Base-by-base conservation (phyloP, 1,140 invertebrate genomes). In the Drosophila lowei region DNA sequence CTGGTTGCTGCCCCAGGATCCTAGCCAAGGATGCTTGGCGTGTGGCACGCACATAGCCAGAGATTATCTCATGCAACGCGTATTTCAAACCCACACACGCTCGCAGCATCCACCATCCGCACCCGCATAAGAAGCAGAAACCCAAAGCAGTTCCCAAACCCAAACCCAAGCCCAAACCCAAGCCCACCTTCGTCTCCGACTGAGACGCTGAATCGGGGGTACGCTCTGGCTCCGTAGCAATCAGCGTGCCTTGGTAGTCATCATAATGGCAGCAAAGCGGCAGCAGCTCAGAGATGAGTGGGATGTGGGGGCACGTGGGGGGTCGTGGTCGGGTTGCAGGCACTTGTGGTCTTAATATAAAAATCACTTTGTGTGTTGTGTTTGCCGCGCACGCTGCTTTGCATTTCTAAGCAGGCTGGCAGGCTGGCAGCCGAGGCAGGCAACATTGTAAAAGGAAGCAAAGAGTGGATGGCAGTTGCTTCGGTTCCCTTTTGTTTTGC, bases 341-440 rank as follows among this genome's bases (percentile, higher is more conserved):
- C 78, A 88, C 83, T 88, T 88, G 83, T 78, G 84, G 83, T 83
- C 83, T 88, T 88, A 88, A 88, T 88, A 88, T 88, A 88, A 88
- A 88, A 88, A 88, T 88, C 83, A 88, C 83, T 88, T 88, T 88
- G 83, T 88, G 83, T 86, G 81, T 86, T 85, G 81, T 75, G 81
- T 86, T 86, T 85, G 77, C 77, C 73, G 63, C 77, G 80, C 62
- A 64, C 55, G 75, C 83, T 88, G 83, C 78, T 88, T 88, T 88
- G 83, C 83, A 88, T 88, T 88, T 88, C 83, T 88, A 88, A 88
- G 67, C 83, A 88, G 68, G 53, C 58, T 43, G 60, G 55, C 23
- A 3, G 28, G 8, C 41, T 46, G 25, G 38, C 81, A 70, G 56
- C 4, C 38, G 18, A 57, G 15, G 50, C 54, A 13, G 52, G 30